Evolutionary conservation across 2,797 vertebrate genomes (phyloP), one percentile per base, ranked within the genome.

Genomic region (Crenichthys baileyi): DNA sequence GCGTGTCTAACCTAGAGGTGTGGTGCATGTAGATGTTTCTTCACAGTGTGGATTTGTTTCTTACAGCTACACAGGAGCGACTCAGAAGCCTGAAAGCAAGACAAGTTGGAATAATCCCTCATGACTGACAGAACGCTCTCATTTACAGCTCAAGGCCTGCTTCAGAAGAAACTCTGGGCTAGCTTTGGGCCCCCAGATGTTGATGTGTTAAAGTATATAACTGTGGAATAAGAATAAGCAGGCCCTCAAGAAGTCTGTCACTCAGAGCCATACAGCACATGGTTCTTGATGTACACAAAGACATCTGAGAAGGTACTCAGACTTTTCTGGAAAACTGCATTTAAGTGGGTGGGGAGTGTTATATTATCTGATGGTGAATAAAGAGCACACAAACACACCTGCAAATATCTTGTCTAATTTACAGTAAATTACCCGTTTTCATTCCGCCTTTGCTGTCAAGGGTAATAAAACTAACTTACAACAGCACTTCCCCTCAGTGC

Each of bases 391-490:
- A 53, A 29, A 50, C 26, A 29, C 9, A 31, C 20, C 29, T 56
- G 18, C 73, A 36, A 50, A 65, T 31, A 73, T 72, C 46, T 53
- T 4, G 18, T 53, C 65, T 41, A 36, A 80, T 74, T 76, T 56
- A 72, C 77, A 70, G 51, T 70, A 85, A 48, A 73, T 73, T 24
- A 15, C 36, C 74, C 16, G 76, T 70, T 73, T 84, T 77, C 67
- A 83, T 75, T 82, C 85, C 6, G 58, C 77, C 78, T 73, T 63
- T 3, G 79, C 89, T 87, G 91, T 94, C 92, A 86, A 70, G 78
- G 82, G 85, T 76, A 87, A 88, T 94, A 93, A 94, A 91, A 92
- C 77, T 87, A 93, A 93, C 87, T 85, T 93, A 93, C 87, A 91
- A 82, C 91, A 75, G 83, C 22, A 41, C 82, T 86, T 70, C 85